phyloP scores from a whole-genome alignment of 2,888 invertebrate genomes.

The Ophioninae sp. region DNA sequence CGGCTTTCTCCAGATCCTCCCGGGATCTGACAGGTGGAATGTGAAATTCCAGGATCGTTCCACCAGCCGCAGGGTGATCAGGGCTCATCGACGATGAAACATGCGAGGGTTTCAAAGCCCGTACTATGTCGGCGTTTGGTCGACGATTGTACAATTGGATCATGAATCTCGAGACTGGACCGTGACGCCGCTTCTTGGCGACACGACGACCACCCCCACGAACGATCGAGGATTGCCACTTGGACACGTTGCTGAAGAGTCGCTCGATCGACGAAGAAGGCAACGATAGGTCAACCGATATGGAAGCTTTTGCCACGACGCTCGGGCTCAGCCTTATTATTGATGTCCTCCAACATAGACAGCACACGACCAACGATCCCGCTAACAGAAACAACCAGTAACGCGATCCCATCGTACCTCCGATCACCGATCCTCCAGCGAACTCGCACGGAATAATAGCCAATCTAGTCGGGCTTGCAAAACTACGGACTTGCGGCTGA shows the following conservation, averaged over 20 bases:
- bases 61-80: slow-evolving; percentile 61
- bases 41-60: slow-evolving; percentile 72
- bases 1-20: slow-evolving; percentile 74
- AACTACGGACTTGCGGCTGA: slow-evolving; percentile 15
- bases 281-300: slow-evolving; percentile 74
- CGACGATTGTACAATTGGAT: slow-evolving; percentile 75
- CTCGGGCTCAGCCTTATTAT: slow-evolving; percentile 59
- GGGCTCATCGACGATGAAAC: slow-evolving; percentile 65
- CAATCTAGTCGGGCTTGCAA: background rate
- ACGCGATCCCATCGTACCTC: slow-evolving; percentile 42
- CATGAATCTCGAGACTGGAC: slow-evolving; percentile 75
- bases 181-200: slow-evolving; percentile 65
- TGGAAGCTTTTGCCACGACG: slow-evolving; percentile 74
- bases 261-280: slow-evolving; percentile 69
- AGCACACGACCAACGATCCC: slow-evolving; percentile 68
- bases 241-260: slow-evolving; percentile 64
- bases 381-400: slow-evolving; percentile 69
- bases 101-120: slow-evolving; percentile 74
- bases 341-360: slow-evolving; percentile 74
- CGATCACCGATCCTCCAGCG: background rate
- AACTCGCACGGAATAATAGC: background rate
- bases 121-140: slow-evolving; percentile 74
- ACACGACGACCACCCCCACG: slow-evolving; percentile 27
- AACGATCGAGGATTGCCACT: slow-evolving; percentile 50
- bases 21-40: slow-evolving; percentile 70